Conservation (phyloP, 2,888 invertebrate species). For the Chrysolina americana region DNA sequence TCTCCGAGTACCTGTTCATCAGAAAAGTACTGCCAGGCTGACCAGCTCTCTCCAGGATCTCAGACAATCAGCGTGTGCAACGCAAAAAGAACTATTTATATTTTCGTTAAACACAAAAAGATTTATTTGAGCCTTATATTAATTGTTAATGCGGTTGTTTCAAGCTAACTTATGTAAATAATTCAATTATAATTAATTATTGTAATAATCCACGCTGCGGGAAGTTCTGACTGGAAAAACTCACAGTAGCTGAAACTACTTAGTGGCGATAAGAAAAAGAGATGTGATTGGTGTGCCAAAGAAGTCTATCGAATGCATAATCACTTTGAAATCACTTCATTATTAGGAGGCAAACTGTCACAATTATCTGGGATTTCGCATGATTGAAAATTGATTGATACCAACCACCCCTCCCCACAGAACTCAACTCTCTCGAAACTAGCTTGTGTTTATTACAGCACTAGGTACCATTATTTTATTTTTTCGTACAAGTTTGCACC, state of each 20-base stretch:
- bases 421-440: no score
- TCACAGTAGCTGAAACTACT: neutral
- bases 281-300: neutral
- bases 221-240: neutral
- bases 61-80: constrained; percentile 56
- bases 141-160: constrained; percentile 34
- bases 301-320: no score
- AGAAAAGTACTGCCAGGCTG: constrained; percentile 70
- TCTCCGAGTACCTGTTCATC: constrained; percentile 89
- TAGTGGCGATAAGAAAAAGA: neutral
- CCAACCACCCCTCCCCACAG: no score
- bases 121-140: constrained; percentile 21
- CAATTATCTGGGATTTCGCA: no score
- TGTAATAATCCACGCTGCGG: neutral
- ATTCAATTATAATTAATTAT: constrained; percentile 37
- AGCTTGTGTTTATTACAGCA: no score
- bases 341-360: no score
- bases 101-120: constrained; percentile 38
- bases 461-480: no score
- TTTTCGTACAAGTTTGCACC: no score
- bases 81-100: constrained; percentile 45
- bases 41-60: constrained; percentile 46
- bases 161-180: constrained; percentile 45
- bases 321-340: no score
- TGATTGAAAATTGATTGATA: no score